Evolutionary conservation across 2,888 invertebrate genomes (phyloP).

Genomic region (Lasioglossum zephyrum): DNA sequence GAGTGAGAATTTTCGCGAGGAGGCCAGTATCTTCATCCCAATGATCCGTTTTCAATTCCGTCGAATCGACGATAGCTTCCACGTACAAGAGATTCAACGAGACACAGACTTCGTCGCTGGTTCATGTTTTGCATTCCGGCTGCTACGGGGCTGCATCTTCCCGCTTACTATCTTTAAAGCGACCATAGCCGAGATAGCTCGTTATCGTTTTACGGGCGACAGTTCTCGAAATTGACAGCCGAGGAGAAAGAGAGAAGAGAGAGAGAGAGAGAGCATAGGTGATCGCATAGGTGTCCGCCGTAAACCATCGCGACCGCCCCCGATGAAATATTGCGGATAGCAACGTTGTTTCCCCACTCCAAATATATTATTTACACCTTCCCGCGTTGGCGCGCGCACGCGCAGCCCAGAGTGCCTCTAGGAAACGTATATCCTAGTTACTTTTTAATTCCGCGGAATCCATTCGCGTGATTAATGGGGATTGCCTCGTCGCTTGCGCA

Average conservation of each 20-base stretch:
- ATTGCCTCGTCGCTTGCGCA: conserved; percentile 19
- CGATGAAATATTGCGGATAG: conserved; percentile 64
- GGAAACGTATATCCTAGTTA: conserved; percentile 37
- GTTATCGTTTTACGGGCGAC: conserved; percentile 75
- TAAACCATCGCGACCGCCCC: conserved; percentile 28
- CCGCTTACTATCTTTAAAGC: conserved; percentile 54
- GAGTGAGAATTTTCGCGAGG: background rate
- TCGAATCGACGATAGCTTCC: conserved; percentile 35
- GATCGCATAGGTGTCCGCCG: conserved; percentile 53
- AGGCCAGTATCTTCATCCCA: background rate
- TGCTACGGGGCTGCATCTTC: background rate
- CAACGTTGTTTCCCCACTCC: conserved; percentile 35
- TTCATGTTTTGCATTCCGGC: conserved; percentile 44
- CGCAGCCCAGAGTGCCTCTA: conserved; percentile 7
- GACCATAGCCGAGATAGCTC: conserved; percentile 59
- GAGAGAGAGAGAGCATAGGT: background rate
- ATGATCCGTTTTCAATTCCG: conserved; percentile 11
- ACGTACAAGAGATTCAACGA: conserved; percentile 32
- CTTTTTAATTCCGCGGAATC: conserved; percentile 54
- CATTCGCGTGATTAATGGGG: conserved; percentile 53
- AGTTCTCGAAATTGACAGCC: conserved; percentile 74
- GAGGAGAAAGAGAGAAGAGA: conserved; percentile 25
- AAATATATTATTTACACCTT: conserved; percentile 57
- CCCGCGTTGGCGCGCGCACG: conserved; percentile 24
- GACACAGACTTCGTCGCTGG: conserved; percentile 46